Base-by-base conservation (phyloP, 2,113 vertebrate species). In the Grammomys surdaster region DNA sequence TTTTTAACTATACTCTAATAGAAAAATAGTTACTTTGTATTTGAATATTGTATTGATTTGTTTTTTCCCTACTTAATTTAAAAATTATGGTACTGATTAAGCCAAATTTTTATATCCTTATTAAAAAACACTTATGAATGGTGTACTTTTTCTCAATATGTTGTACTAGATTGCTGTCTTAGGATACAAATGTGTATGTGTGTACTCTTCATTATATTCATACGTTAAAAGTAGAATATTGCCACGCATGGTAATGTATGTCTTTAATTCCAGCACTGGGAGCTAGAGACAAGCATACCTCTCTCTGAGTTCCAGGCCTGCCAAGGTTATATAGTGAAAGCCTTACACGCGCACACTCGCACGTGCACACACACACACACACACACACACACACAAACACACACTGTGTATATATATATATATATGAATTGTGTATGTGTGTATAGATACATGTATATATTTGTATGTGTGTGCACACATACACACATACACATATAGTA, bases 131-230 rank as follows among this genome's bases (percentile, higher is more conserved):
- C 22, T 88, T 95, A 60, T 86, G 70, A 88, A 81, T 5, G 58
- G 28, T 65, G 56, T 16, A 19, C 5, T 70, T 90, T 95, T 97
- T 40, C 69, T 97, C 28, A 84, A 31, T 84, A 67, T 95, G 90
- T 93, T 51, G 36, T 93, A 4, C 72, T 91, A 93, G 60, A 48
- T 85, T 67, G 60, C 16, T 86, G 17, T 86, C 28, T 86, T 11
- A 54, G 24, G 20, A 51, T 88, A 13, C 33, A 70, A 48, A 16
- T 73, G 6, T 70, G 16, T 73, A 19, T 72, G 19, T n/a, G 16
- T 40, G 1, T 72, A 3, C 40, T 94, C 6, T 77, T 88, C 19
- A 48, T 95, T 88, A 36, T 51, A 60, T 31, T 91, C 93, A 69
- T 72, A 36, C 7, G 31, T 5, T 85, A 88, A 46, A 96, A 94